These are phyloP conservation scores for Drosophila neotestacea DNA, from an alignment of 2,888 invertebrate genomes.

Conservation along the genomic window DNA sequence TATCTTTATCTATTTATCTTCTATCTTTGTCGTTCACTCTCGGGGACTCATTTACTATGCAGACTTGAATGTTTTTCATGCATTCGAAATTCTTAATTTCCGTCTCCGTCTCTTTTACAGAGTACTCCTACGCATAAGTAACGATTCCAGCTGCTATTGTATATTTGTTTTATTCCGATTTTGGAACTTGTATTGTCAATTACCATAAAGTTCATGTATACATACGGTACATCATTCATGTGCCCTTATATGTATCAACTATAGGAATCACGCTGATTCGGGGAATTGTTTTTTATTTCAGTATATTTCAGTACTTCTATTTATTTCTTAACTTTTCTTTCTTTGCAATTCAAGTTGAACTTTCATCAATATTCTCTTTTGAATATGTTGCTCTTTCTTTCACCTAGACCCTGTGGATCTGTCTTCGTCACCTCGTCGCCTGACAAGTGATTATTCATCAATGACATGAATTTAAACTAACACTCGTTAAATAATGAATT, in stretches of 20 bases:
- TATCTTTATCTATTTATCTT: constrained; percentile 11
- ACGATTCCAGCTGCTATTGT: constrained; percentile 30
- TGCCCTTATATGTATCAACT: constrained; percentile 55
- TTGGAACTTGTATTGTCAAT: constrained; percentile 48
- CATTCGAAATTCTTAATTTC: constrained; percentile 58
- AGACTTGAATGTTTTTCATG: constrained; percentile 46
- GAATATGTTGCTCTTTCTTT: constrained; percentile 10
- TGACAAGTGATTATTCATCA: constrained; percentile 40
- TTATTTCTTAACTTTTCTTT: constrained; percentile 2
- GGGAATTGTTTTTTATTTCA: constrained; percentile 13
- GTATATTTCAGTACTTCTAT: constrained; percentile 21
- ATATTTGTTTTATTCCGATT: constrained; percentile 52
- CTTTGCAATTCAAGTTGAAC: constrained; percentile 36
- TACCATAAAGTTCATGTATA: constrained; percentile 40
- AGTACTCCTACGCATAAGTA: constrained; percentile 66
- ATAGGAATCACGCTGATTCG: constrained; percentile 52
- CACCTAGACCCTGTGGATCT: constrained; percentile 31
- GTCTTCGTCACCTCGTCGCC: constrained; percentile 8
- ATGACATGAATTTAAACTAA: constrained; percentile 43
- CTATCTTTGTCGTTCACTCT: constrained; percentile 31
- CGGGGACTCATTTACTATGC: constrained; percentile 59
- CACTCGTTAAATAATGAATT: not conserved
- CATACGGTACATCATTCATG: constrained; percentile 28
- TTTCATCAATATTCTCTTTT: constrained; percentile 17
- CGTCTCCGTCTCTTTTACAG: constrained; percentile 38